These are phyloP conservation scores for Megalops atlanticus DNA, from an alignment of 2,113 vertebrate genomes.

Conservation along the genomic window DNA sequence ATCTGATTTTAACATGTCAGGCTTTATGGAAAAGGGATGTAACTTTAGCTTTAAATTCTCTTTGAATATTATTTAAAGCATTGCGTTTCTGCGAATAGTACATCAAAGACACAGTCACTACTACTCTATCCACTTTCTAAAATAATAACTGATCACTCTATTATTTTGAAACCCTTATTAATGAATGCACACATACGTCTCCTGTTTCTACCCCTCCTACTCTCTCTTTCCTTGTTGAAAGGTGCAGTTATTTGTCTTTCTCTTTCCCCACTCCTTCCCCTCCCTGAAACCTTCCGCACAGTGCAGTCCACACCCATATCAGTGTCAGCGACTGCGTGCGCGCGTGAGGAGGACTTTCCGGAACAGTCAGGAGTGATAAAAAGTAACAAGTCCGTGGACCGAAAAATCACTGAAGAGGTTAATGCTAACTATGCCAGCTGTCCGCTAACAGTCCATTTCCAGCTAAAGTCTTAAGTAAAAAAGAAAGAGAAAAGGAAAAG, in stretches of 20 bases:
- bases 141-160: no score
- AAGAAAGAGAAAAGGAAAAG: not conserved
- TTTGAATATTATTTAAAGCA: no score
- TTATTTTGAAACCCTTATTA: no score
- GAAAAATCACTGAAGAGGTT: no score
- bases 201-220: not conserved
- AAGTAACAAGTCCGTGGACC: no score
- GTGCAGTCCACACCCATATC: not conserved
- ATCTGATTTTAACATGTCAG: no score
- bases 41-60: no score
- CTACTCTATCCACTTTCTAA: no score
- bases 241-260: slow-evolving; percentile 2
- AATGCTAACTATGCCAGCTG: not conserved
- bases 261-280: not conserved
- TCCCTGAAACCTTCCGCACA: not conserved
- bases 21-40: no score
- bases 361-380: not conserved
- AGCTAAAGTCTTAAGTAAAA: not conserved
- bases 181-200: not conserved
- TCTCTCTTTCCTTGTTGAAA: not conserved
- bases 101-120: no score
- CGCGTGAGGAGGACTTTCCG: not conserved
- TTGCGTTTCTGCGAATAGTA: no score
- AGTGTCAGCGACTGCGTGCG: not conserved
- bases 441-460: not conserved